Percentiles rank a stretch among this genome's conserved stretches.
Conservation (phyloP, 2,113 vertebrate species). For the Delphinapterus leucas region DNA sequence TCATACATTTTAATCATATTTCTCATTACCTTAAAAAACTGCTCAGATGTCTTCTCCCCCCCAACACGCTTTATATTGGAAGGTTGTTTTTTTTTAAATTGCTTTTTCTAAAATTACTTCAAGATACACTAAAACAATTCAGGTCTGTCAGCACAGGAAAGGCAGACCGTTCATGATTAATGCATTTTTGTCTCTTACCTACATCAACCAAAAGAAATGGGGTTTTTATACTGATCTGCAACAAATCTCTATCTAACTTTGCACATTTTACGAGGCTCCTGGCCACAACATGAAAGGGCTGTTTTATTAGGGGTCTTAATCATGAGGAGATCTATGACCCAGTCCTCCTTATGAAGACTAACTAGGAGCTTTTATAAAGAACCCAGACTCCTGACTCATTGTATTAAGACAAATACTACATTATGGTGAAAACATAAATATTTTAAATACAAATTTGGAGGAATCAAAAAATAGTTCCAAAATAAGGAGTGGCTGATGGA, state of each 20-base stretch:
- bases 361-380: conserved; percentile 26
- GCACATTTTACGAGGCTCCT: conserved; percentile 68
- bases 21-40: conserved; percentile 84
- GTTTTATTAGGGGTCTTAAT: conserved; percentile 65
- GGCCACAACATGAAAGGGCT: conserved; percentile 67
- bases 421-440: background rate
- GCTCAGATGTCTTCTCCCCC: conserved; percentile 79
- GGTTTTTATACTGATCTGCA: conserved; percentile 67
- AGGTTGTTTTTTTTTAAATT: conserved; percentile 61
- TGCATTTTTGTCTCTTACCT: conserved; percentile 75
- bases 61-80: conserved; percentile 78
- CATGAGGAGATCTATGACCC: conserved; percentile 28
- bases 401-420: background rate
- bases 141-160: conserved; percentile 76
- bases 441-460: background rate
- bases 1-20: conserved; percentile 90
- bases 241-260: conserved; percentile 58
- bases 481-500: conserved; percentile 31
- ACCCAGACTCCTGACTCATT: background rate
- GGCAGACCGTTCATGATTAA: conserved; percentile 72
- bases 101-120: conserved; percentile 80
- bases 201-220: conserved; percentile 67
- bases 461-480: background rate
- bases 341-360: conserved; percentile 11
- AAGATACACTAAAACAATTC: conserved; percentile 78